phyloP scores from a whole-genome alignment of 2,113 vertebrate species.

The Danio rerio region GRCz12tu NC_133185.1:25730501-25731000 shows the following conservation, averaged over 20 bases:
- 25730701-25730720: slow-evolving; percentile 73
- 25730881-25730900: slow-evolving; percentile 48
- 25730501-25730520: slow-evolving; percentile 71
- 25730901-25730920: slow-evolving; percentile 40
- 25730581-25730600: slow-evolving; percentile 64
- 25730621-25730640: slow-evolving; percentile 29
- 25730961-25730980: slow-evolving; percentile 23
- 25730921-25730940: slow-evolving; percentile 42
- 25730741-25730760: slow-evolving; percentile 64
- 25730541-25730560: slow-evolving; percentile 80
- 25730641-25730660: slow-evolving; percentile 62
- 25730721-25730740: slow-evolving; percentile 71
- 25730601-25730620: slow-evolving; percentile 61
- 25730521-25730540: slow-evolving; percentile 69
- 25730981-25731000: neutral
- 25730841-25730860: slow-evolving; percentile 19
- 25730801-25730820: slow-evolving; percentile 72
- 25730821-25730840: slow-evolving; percentile 42
- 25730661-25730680: slow-evolving; percentile 76
- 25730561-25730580: slow-evolving; percentile 75
- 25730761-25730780: slow-evolving; percentile 64
- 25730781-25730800: slow-evolving; percentile 77
- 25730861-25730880: slow-evolving; percentile 20
- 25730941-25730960: neutral
- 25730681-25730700: slow-evolving; percentile 64